A percentile compares a stretch with the other conserved stretches of the same genome.
These are phyloP conservation scores for Pegoplata infirma DNA, from an alignment of 2,888 invertebrate genomes.

Conservation along the genomic window DNA sequence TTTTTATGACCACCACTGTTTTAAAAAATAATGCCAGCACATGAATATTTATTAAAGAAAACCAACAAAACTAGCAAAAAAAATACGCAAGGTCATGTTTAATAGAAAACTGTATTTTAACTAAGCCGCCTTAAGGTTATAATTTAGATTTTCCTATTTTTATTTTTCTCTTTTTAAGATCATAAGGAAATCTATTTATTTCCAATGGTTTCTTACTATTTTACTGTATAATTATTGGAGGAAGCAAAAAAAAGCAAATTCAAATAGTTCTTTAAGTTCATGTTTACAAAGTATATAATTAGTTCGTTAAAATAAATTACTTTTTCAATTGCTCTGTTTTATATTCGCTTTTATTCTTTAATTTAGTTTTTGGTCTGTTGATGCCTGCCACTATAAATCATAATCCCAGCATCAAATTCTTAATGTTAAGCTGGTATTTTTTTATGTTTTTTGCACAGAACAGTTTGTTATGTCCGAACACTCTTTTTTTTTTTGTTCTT, in stretches of 20 bases:
- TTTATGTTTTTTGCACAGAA: neutral
- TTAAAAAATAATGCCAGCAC: neutral
- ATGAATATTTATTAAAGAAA: neutral
- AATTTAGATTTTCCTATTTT: neutral
- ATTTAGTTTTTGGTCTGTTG: neutral
- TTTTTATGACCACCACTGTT: too few relatives aligned
- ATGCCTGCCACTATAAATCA: neutral
- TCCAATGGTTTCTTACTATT: neutral
- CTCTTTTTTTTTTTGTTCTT: too few relatives aligned
- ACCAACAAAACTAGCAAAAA: neutral
- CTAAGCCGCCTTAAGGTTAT: conserved; percentile 22
- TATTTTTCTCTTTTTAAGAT: neutral
- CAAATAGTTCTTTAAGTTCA: neutral
- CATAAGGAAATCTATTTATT: neutral
- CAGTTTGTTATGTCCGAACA: neutral
- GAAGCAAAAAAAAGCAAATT: conserved; percentile 8
- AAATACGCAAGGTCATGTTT: conserved; percentile 47
- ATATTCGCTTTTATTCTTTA: neutral
- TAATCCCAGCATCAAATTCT: conserved; percentile 3
- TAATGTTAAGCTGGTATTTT: conserved; percentile 26
- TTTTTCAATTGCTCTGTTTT: conserved; percentile 3
- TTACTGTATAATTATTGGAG: conserved; percentile 41
- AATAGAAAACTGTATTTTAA: neutral
- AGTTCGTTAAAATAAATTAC: conserved; percentile 39
- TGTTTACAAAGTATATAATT: conserved; percentile 1